These are phyloP conservation scores for Phyllostomus discolor DNA, from an alignment of 2,113 vertebrate species.

Conservation along the genomic window DNA sequence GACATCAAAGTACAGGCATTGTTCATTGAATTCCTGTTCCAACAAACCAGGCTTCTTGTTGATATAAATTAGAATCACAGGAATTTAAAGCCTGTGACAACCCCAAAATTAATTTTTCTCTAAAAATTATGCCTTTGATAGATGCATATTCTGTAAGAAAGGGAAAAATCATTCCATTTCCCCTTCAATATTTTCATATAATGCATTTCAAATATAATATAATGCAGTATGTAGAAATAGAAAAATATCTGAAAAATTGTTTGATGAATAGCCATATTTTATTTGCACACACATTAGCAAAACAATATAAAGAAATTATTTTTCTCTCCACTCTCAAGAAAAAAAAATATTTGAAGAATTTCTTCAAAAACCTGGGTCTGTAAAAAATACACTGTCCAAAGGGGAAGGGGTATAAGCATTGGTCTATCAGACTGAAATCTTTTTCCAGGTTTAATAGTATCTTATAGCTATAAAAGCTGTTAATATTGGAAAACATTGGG, in stretches of 20 bases:
- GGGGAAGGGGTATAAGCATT: neutral
- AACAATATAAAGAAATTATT: neutral
- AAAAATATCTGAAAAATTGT: neutral
- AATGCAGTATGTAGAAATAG: neutral
- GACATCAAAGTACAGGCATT: neutral
- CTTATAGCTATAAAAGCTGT: neutral
- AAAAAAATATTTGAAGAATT: neutral
- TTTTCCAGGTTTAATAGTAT: neutral
- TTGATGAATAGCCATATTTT: neutral
- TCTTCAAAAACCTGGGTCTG: neutral
- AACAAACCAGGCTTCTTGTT: neutral
- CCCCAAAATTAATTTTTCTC: neutral
- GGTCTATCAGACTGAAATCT: neutral
- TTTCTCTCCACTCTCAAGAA: neutral
- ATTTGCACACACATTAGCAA: neutral
- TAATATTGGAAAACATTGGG: neutral
- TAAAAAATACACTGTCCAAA: neutral
- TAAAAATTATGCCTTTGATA: neutral
- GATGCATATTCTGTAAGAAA: neutral
- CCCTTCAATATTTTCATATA: neutral
- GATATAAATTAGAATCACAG: slow-evolving; percentile 3
- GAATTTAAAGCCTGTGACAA: neutral
- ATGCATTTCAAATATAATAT: neutral
- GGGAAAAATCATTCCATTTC: neutral
- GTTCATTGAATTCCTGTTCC: neutral